A percentile compares a stretch with the other conserved stretches of the same genome.
These are phyloP conservation scores for Vombatus ursinus DNA, from an alignment of 2,113 vertebrate species.

Conservation along the genomic window DNA sequence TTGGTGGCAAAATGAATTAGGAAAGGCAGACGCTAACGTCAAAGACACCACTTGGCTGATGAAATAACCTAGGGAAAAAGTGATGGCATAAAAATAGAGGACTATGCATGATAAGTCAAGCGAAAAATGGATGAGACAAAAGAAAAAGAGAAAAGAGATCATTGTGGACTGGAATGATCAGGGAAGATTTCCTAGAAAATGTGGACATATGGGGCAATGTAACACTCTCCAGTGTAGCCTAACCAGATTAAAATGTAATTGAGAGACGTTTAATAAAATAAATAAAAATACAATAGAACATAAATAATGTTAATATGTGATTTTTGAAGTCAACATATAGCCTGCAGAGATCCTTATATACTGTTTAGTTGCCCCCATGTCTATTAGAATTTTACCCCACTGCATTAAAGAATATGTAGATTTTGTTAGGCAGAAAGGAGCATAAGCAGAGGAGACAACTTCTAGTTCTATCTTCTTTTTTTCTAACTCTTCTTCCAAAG, in stretches of 20 bases:
- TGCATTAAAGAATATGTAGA: neutral
- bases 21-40: too few species aligned
- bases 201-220: neutral
- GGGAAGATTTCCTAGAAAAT: neutral
- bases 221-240: neutral
- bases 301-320: neutral
- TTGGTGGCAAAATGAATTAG: too few species aligned
- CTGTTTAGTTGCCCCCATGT: neutral
- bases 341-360: neutral
- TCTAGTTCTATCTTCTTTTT: constrained; percentile 63
- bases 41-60: too few species aligned
- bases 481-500: constrained; percentile 56
- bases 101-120: too few species aligned
- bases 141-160: neutral
- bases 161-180: neutral
- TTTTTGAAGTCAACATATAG: neutral
- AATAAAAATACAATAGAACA: neutral
- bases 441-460: neutral
- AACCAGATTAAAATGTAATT: neutral
- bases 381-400: neutral
- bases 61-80: too few species aligned
- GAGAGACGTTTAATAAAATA: neutral
- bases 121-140: too few species aligned
- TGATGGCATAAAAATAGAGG: too few species aligned
- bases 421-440: neutral